A percentile compares a stretch with the other conserved stretches of the same genome.
Conservation (phyloP, 2,113 vertebrate species). For the Bos taurus region DNA sequence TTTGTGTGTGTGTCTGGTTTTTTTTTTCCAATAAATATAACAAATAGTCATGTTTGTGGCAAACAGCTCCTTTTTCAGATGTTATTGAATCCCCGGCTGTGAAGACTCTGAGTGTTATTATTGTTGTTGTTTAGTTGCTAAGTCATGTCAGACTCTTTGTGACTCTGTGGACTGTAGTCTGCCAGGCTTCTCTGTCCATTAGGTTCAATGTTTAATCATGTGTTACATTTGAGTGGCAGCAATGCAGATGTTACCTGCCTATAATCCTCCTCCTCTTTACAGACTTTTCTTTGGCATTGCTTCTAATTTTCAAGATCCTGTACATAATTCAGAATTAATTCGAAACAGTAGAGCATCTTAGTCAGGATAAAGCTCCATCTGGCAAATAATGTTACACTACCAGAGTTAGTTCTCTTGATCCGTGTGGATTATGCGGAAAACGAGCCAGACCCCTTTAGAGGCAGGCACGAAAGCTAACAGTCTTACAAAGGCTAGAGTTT, state of each 20-base stretch:
- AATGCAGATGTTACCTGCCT: background rate
- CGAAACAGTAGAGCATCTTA: background rate
- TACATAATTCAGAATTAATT: constrained; percentile 43
- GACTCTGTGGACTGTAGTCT: background rate
- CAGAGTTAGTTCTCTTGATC: background rate
- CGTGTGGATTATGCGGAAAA: background rate
- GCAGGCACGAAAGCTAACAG: background rate
- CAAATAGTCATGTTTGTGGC: background rate
- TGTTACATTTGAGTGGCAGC: background rate
- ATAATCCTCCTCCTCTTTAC: background rate
- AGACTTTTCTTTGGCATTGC: constrained; percentile 19
- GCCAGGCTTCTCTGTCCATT: background rate
- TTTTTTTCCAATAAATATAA: constrained; percentile 5
- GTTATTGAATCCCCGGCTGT: background rate
- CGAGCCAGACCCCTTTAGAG: background rate
- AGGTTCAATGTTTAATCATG: background rate
- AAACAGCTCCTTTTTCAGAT: background rate
- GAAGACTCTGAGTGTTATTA: background rate
- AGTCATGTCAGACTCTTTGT: background rate
- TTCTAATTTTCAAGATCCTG: constrained; percentile 28
- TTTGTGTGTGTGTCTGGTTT: background rate
- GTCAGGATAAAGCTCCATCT: background rate
- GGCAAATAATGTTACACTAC: background rate
- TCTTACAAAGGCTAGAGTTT: background rate
- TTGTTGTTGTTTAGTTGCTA: background rate